Base-by-base conservation (phyloP, 2,888 invertebrate species). In the Invenusta paracnida region DNA sequence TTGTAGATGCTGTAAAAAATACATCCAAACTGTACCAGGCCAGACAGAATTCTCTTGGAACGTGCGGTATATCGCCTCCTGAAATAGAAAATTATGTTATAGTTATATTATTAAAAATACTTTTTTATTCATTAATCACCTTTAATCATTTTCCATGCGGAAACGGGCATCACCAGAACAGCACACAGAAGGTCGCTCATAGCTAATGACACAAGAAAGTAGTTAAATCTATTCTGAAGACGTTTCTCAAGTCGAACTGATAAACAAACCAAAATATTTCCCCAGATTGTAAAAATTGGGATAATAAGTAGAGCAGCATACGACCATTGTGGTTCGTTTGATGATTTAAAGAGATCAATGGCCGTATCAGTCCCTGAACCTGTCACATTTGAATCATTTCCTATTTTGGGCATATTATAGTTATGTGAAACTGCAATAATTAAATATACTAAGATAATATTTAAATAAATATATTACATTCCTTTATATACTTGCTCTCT, bases 161-260 rank as follows among this genome's bases (percentile, higher is more conserved):
- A 87, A 0, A 87, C 25, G 0, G 86, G 86, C 86, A 86, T 86
- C 0, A 86, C 86, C 11, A 86, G 86, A 11, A 67, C 73, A 2
- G 86, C 86, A 30, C 86, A 87, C 13, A 86, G 83, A 25, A 86
- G 25, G 28, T 86, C 86, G 48, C 86, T 86, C 13, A 88, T 81
- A 2, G 89, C 88, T 73, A 89, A 81, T 17, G 88, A 88, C 30
- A 89, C 89, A 25, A 89, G 87, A 86, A 89, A 89, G 83, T 87
- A 88, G 87, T 89, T 89, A 87, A 89, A 89, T 86, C 89, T 87
- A 87, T 88, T 89, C 81, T 88, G 88, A 13, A 89, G 88, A 79
- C 88, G 88, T 27, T 87, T 83, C 83, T 89, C 89, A 79, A 85
- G 86, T 27, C 86, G 85, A 29, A 89, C 89, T 28, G 89, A 88